phyloP scores from a whole-genome alignment of 2,797 vertebrate genomes.

The Streptopelia turtur region DNA sequence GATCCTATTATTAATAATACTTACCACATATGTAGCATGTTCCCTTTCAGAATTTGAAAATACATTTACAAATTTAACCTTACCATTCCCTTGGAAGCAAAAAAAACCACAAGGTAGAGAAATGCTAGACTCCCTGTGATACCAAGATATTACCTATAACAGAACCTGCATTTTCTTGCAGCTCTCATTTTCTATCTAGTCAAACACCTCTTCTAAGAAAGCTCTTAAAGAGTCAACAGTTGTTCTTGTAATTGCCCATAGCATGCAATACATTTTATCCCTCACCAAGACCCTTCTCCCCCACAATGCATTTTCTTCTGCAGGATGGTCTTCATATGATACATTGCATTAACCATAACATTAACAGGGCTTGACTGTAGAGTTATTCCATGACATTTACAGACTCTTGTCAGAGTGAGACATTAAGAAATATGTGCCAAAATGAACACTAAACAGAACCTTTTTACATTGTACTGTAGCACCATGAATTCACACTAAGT shows the following conservation, averaged over 20 bases:
- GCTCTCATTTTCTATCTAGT: neutral
- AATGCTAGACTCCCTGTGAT: neutral
- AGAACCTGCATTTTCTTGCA: neutral
- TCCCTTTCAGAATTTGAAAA: neutral
- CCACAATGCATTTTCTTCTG: too few relatives aligned
- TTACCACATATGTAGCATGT: rapidly evolving
- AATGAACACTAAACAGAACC: too few relatives aligned
- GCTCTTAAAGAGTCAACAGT: neutral
- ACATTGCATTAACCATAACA: neutral
- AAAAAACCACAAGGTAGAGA: neutral
- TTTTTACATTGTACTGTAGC: too few relatives aligned
- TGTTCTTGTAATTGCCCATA: neutral
- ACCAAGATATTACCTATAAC: neutral
- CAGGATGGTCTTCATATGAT: neutral
- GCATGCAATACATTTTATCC: too few relatives aligned
- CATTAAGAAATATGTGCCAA: too few relatives aligned
- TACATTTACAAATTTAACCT: neutral
- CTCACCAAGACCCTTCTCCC: too few relatives aligned
- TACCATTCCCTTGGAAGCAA: neutral
- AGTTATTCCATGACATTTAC: neutral
- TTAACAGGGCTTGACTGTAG: neutral
- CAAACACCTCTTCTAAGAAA: neutral
- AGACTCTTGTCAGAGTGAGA: neutral
- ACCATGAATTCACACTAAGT: too few relatives aligned
- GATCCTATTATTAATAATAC: neutral